A percentile compares a stretch with the other conserved stretches of the same genome.
Conservation (phyloP, 2,113 vertebrate genomes). For the Lamprotornis superbus region DNA sequence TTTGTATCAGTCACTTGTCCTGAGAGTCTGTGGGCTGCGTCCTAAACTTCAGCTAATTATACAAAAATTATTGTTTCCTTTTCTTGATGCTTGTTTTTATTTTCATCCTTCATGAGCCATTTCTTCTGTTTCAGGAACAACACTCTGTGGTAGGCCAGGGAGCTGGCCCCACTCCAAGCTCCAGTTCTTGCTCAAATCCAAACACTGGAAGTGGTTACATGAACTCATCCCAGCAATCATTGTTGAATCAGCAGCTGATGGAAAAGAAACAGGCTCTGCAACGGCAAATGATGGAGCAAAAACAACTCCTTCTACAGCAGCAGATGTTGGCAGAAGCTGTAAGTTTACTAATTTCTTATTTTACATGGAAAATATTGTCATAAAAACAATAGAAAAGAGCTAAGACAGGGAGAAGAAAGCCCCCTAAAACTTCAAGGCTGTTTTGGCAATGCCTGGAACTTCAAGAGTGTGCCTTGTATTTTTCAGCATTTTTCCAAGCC, state of each 20-base stretch:
- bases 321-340: constrained; percentile 82
- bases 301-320: constrained; percentile 82
- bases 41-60: constrained; percentile 24
- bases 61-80: constrained; percentile 38
- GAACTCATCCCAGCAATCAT: constrained; percentile 77
- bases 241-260: constrained; percentile 80
- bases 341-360: constrained; percentile 60
- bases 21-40: background rate
- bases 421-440: background rate
- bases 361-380: background rate
- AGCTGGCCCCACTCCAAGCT: constrained; percentile 71
- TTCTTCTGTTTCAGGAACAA: constrained; percentile 76
- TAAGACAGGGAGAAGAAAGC: background rate
- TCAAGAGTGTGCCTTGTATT: background rate
- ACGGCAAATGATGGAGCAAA: constrained; percentile 79
- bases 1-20: background rate
- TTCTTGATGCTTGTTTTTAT: constrained; percentile 39
- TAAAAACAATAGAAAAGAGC: constrained; percentile 5
- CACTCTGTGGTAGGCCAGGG: constrained; percentile 75
- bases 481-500: background rate
- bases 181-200: constrained; percentile 77
- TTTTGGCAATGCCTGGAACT: background rate
- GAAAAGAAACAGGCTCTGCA: constrained; percentile 83
- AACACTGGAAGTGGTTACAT: constrained; percentile 77
- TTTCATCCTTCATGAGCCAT: constrained; percentile 51